phyloP scores from a whole-genome alignment of 2,888 invertebrate species.

The Calameuta idolon region DNA sequence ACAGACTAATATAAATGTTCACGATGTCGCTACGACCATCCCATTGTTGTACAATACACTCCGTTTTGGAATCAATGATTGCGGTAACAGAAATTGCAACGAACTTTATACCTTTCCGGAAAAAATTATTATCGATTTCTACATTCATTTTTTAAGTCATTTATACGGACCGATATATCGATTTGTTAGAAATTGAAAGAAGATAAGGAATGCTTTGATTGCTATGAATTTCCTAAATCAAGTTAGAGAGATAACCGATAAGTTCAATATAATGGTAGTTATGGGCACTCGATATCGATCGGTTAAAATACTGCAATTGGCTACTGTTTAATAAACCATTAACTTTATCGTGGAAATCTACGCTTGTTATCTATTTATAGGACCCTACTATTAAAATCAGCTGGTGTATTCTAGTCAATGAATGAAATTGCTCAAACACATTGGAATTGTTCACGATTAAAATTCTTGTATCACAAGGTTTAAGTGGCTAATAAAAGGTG shows the following conservation, averaged over 20 bases:
- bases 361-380: not conserved
- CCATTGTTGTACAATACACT: not conserved
- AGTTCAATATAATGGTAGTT: not conserved
- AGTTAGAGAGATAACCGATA: not conserved
- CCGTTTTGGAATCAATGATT: not conserved
- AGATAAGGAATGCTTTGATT: too few relatives aligned
- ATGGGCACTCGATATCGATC: not conserved
- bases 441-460: too few relatives aligned
- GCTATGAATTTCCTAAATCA: not conserved
- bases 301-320: not conserved
- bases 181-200: not conserved
- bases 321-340: not conserved
- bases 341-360: not conserved
- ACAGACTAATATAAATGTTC: conserved; percentile 14
- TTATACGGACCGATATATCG: not conserved
- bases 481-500: too few relatives aligned
- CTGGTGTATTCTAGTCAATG: not conserved
- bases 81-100: not conserved
- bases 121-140: not conserved
- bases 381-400: not conserved
- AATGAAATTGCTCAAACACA: too few relatives aligned
- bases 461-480: too few relatives aligned
- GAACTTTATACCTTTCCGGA: not conserved
- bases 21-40: not conserved
- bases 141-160: not conserved